Conservation (phyloP, 2,113 vertebrate genomes). For the Xyliphius kryptos region DNA sequence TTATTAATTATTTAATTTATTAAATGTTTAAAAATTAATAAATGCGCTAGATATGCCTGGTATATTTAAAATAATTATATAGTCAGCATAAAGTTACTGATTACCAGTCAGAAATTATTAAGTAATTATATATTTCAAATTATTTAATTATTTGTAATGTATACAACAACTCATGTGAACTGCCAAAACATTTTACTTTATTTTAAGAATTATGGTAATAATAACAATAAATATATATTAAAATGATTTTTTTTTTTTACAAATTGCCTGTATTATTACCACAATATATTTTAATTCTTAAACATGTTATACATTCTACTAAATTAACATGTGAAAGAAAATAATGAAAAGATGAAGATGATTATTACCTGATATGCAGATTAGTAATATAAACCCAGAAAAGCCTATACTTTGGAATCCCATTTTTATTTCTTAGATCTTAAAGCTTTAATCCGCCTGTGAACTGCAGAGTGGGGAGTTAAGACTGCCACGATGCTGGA, state of each 20-base stretch:
- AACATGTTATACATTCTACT: not conserved
- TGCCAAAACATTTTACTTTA: too few relatives aligned
- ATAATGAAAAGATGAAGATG: not conserved
- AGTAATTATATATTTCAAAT: too few relatives aligned
- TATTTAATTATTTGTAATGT: too few relatives aligned
- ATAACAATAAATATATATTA: not conserved
- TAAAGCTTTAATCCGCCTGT: not conserved
- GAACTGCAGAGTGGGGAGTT: not conserved
- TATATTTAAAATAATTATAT: too few relatives aligned
- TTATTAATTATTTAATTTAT: too few relatives aligned
- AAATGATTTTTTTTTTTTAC: not conserved
- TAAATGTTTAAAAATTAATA: too few relatives aligned
- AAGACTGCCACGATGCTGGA: not conserved
- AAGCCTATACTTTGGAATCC: constrained; percentile 2
- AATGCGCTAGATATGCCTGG: too few relatives aligned
- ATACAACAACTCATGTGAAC: too few relatives aligned
- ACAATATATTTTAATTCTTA: not conserved
- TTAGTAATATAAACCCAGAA: not conserved
- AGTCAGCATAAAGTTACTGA: too few relatives aligned
- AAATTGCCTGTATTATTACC: not conserved
- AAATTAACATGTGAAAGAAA: not conserved
- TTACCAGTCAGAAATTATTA: too few relatives aligned
- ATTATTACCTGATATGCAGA: constrained; percentile 28
- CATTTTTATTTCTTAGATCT: constrained; percentile 19
- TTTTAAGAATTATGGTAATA: too few relatives aligned